phyloP scores from a whole-genome alignment of 2,797 vertebrate species.

The Sebastolobus altivelis region DNA sequence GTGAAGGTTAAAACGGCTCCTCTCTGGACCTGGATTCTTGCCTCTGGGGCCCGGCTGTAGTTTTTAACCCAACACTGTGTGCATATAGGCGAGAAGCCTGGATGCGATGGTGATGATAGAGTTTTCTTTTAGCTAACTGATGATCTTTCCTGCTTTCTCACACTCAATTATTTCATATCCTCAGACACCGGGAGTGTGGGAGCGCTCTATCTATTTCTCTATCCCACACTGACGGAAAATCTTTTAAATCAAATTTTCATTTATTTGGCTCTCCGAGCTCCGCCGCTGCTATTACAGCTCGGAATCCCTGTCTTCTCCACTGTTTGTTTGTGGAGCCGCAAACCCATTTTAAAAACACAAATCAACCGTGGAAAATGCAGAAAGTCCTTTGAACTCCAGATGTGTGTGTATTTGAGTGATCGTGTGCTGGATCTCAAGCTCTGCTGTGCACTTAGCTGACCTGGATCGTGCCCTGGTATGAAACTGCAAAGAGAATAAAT shows the following conservation, averaged over 20 bases:
- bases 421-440: constrained; percentile 53
- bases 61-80: constrained; percentile 42
- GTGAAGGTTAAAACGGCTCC: constrained; percentile 44
- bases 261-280: constrained; percentile 32
- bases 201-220: constrained; percentile 14
- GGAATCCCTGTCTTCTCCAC: not conserved
- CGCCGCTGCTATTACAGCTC: constrained; percentile 11
- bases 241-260: constrained; percentile 43
- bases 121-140: constrained; percentile 49
- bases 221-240: constrained; percentile 20
- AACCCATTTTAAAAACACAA: constrained; percentile 24
- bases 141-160: constrained; percentile 47
- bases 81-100: constrained; percentile 27
- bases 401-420: constrained; percentile 54
- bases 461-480: constrained; percentile 46
- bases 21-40: constrained; percentile 34
- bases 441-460: constrained; percentile 60
- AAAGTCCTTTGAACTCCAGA: constrained; percentile 42
- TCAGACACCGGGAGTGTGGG: constrained; percentile 20
- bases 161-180: constrained; percentile 50
- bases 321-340: constrained; percentile 17
- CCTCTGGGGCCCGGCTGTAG: constrained; percentile 31
- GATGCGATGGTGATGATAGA: constrained; percentile 40
- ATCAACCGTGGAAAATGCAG: constrained; percentile 44
- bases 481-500: constrained; percentile 69